phyloP scores from a whole-genome alignment of 2,113 vertebrate genomes.

The Jaculus jaculus region DNA sequence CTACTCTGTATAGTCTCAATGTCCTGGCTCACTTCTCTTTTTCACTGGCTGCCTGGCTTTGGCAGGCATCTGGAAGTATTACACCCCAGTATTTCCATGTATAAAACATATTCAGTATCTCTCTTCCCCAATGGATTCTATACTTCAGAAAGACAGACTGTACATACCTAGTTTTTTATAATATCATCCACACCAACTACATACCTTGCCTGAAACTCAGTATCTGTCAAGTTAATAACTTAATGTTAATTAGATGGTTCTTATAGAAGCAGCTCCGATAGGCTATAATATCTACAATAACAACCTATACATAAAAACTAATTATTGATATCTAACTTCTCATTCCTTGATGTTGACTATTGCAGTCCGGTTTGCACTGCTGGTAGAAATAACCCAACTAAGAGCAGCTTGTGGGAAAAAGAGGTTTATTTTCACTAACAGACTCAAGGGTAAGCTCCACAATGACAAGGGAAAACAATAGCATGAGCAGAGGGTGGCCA shows the following conservation, averaged over 20 bases:
- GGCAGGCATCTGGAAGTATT: not conserved
- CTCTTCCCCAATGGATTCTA: not conserved
- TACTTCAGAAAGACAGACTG: not conserved
- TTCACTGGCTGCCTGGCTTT: not conserved
- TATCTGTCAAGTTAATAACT: not conserved
- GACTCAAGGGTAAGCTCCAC: no score
- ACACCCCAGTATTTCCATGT: not conserved
- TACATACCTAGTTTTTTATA: not conserved
- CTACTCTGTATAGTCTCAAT: not conserved
- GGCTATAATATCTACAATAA: not conserved
- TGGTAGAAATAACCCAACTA: no score
- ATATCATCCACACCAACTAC: not conserved
- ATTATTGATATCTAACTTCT: not conserved
- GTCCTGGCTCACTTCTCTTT: not conserved
- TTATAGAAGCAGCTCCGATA: constrained; percentile 10
- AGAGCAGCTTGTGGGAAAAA: no score
- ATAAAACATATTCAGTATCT: not conserved
- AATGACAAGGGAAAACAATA: no score
- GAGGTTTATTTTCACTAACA: no score
- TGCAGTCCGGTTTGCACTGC: no score
- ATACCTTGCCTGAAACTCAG: not conserved
- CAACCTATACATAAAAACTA: constrained; percentile 5
- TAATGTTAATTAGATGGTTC: constrained; percentile 5
- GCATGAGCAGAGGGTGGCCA: no score
- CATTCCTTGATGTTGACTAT: not conserved